Conservation (phyloP, 1,140 invertebrate species). For the Drosophila ficusphila region DNA sequence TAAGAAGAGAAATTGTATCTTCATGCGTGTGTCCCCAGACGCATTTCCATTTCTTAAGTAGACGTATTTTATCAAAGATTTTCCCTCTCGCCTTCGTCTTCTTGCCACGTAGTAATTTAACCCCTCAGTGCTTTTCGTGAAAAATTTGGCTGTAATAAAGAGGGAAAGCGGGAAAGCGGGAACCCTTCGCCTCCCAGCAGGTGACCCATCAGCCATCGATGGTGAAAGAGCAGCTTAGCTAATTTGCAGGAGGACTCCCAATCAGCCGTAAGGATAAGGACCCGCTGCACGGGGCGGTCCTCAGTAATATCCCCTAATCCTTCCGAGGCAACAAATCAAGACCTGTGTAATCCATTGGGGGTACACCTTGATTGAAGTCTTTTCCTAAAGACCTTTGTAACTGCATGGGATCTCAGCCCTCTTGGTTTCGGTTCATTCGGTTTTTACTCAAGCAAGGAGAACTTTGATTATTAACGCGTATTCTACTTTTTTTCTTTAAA, state of each 20-base stretch:
- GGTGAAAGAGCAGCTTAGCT: constrained; percentile 23
- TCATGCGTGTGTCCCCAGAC: constrained; percentile 54
- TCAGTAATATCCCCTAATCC: constrained; percentile 23
- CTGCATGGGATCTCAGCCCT: not conserved
- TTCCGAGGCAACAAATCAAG: constrained; percentile 17
- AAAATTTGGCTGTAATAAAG: constrained; percentile 30
- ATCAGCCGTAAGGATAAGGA: constrained; percentile 21
- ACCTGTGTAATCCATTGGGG: constrained; percentile 5
- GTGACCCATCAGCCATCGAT: constrained; percentile 18
- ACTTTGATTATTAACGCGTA: constrained; percentile 3
- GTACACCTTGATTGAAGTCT: constrained; percentile 21
- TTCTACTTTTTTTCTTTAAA: not conserved
- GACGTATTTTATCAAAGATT: constrained; percentile 68
- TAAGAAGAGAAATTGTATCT: constrained; percentile 41
- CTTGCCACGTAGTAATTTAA: constrained; percentile 60
- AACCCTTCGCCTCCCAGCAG: constrained; percentile 31
- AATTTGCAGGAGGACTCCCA: constrained; percentile 25
- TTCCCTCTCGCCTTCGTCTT: constrained; percentile 38
- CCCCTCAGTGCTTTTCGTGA: constrained; percentile 44
- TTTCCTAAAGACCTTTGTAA: constrained; percentile 1
- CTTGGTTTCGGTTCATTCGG: not conserved
- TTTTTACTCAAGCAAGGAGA: not conserved
- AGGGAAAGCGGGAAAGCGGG: constrained; percentile 6
- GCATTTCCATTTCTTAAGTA: constrained; percentile 39
- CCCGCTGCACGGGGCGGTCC: not conserved